A percentile compares a stretch with the other conserved stretches of the same genome.
phyloP scores from a whole-genome alignment of 2,888 invertebrate species.

The Andrena trimmerana region DNA sequence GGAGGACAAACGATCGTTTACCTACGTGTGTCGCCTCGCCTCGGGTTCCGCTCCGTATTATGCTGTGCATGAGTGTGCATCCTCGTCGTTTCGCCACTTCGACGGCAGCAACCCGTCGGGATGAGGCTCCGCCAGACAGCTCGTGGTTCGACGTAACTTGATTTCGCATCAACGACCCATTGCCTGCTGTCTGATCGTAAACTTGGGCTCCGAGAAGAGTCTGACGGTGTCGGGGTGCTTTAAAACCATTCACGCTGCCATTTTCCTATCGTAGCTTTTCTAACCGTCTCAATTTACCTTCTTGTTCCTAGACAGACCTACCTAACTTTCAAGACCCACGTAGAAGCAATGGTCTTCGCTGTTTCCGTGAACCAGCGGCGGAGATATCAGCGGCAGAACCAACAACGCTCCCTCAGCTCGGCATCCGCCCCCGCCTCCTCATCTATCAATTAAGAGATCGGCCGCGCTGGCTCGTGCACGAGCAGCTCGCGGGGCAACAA shows the following conservation, averaged over 20 bases:
- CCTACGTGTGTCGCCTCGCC: constrained; percentile 67
- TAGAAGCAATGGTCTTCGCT: too few relatives aligned
- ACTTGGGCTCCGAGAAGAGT: constrained; percentile 3
- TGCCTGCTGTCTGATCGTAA: constrained; percentile 39
- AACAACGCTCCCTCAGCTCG: not conserved
- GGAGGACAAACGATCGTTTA: constrained; percentile 83
- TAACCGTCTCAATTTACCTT: too few relatives aligned
- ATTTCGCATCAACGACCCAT: constrained; percentile 57
- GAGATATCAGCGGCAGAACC: not conserved
- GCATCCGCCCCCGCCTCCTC: not conserved
- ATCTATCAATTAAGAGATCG: constrained; percentile 68
- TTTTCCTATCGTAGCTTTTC: too few relatives aligned
- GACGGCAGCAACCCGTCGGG: not conserved
- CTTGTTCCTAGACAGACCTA: too few relatives aligned
- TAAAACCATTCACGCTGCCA: not conserved
- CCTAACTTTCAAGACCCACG: too few relatives aligned
- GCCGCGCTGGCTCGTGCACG: constrained; percentile 16
- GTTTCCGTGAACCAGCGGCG: too few relatives aligned
- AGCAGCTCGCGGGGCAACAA: constrained; percentile 25
- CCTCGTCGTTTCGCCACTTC: constrained; percentile 35
- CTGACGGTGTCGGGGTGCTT: constrained; percentile 28
- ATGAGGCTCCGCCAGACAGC: constrained; percentile 21
- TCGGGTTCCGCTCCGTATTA: constrained; percentile 34
- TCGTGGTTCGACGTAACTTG: constrained; percentile 48
- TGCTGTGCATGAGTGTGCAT: constrained; percentile 19